Conservation (phyloP, 2,888 invertebrate species). For the Deilephila elpenor region DNA sequence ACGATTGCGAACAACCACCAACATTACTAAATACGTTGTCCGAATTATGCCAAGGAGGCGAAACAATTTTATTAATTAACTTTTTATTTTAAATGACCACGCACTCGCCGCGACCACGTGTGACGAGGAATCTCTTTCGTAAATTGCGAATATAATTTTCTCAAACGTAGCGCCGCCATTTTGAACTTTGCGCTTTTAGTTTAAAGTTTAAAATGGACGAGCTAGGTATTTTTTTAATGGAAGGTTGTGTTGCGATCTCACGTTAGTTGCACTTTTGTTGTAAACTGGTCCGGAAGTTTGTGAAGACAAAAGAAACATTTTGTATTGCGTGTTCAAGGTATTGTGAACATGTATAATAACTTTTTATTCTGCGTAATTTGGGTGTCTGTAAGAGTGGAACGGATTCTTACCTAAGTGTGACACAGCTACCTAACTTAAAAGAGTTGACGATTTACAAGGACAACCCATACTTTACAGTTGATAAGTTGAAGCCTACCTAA, state of each 20-base stretch:
- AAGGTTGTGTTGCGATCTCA: slow-evolving; percentile 32
- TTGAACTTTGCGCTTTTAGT: neutral
- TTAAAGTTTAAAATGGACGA: neutral
- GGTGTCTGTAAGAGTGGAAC: neutral
- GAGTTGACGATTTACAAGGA: too few relatives aligned
- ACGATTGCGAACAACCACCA: slow-evolving; percentile 8
- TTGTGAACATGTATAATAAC: slow-evolving; percentile 7
- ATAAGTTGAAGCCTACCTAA: too few relatives aligned
- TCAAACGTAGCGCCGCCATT: neutral
- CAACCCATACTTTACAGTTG: too few relatives aligned
- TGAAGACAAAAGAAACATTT: slow-evolving; percentile 22
- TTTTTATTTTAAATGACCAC: slow-evolving; percentile 23
- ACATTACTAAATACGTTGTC: neutral
- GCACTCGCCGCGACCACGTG: slow-evolving; percentile 52
- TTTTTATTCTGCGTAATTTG: slow-evolving; percentile 1
- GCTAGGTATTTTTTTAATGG: slow-evolving; percentile 4
- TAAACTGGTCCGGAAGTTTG: slow-evolving; percentile 67
- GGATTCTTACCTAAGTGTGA: neutral
- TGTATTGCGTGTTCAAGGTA: slow-evolving; percentile 15
- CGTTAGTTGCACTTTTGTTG: slow-evolving; percentile 70
- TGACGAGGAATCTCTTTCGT: slow-evolving; percentile 60
- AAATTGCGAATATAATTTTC: slow-evolving; percentile 33
- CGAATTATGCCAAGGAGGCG: slow-evolving; percentile 12
- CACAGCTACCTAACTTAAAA: neutral
- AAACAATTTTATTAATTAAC: slow-evolving; percentile 24